Evolutionary conservation across 2,888 invertebrate genomes (phyloP).

Genomic region (Trypoxylon attenuatum): DNA sequence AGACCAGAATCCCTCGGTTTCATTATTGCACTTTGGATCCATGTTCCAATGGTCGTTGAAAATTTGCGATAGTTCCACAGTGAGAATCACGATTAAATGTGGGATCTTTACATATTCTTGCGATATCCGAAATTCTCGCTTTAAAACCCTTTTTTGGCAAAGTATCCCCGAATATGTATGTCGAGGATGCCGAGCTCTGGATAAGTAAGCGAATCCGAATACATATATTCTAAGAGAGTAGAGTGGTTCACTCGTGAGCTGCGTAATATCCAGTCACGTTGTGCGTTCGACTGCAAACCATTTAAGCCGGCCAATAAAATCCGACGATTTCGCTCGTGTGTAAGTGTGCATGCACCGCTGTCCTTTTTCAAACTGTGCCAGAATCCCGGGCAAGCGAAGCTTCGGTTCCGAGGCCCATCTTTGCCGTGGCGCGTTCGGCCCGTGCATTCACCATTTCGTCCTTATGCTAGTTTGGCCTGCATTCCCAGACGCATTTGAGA

Average conservation of each 20-base stretch:
- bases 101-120: too few species aligned
- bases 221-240: too few species aligned
- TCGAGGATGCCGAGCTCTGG: too few species aligned
- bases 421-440: slow-evolving; percentile 1
- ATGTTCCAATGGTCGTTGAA: too few species aligned
- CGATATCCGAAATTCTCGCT: too few species aligned
- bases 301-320: slow-evolving; percentile 60
- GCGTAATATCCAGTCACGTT: slow-evolving; percentile 45
- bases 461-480: slow-evolving; percentile 17
- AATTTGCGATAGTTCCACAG: too few species aligned
- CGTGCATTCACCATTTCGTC: slow-evolving; percentile 14
- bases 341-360: slow-evolving; percentile 36
- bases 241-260: slow-evolving; percentile 46
- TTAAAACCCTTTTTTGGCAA: too few species aligned
- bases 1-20: too few species aligned
- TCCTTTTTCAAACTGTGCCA: slow-evolving; percentile 31
- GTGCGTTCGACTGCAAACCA: slow-evolving; percentile 55
- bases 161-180: too few species aligned
- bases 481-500: slow-evolving; percentile 51
- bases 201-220: too few species aligned
- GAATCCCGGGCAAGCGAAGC: slow-evolving; percentile 17
- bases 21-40: too few species aligned
- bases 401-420: neutral
- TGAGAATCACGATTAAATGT: too few species aligned
- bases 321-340: slow-evolving; percentile 51